Percentiles rank a stretch among this genome's conserved stretches.
Conservation (phyloP, 2,113 vertebrate species). For the pig (Sus scrofa) region T2T-Sscrofa CM000814.6:138845001-138845500, state of each 20-base stretch:
- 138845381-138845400: neutral
- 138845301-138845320: neutral
- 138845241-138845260: fast-evolving
- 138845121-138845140: neutral
- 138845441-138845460: neutral
- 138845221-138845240: no score
- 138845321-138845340: fast-evolving
- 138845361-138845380: no score
- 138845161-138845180: neutral
- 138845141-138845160: neutral
- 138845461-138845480: neutral
- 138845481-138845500: neutral
- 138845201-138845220: no score
- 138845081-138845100: neutral
- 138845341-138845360: fast-evolving
- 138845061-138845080: neutral
- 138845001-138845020: fast-evolving
- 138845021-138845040: neutral
- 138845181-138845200: neutral
- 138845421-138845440: neutral
- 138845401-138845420: neutral
- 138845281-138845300: no score
- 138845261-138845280: neutral
- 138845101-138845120: neutral
- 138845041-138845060: neutral